Percentiles rank a stretch among this genome's conserved stretches.
phyloP scores from a whole-genome alignment of 1,140 invertebrate genomes.

The Papilio dardanus region DNA sequence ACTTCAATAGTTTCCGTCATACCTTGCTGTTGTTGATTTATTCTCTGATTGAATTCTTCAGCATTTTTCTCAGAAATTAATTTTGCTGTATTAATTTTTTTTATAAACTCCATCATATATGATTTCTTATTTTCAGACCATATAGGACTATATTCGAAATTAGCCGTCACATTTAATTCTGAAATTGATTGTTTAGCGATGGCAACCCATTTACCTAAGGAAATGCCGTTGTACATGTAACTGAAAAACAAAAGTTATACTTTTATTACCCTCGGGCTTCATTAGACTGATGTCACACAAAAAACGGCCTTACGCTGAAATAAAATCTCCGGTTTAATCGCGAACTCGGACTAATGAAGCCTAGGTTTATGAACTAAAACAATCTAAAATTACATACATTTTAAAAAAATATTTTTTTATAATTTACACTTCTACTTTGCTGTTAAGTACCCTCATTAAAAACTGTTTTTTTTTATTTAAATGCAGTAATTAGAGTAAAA shows the following conservation, averaged over 20 bases:
- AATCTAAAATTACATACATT: too few species aligned
- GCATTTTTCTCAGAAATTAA: slow-evolving; percentile 57
- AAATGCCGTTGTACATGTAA: slow-evolving; percentile 76
- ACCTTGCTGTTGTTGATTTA: slow-evolving; percentile 61
- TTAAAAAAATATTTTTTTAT: not conserved
- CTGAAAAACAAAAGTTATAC: slow-evolving; percentile 64
- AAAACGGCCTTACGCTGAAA: too few species aligned
- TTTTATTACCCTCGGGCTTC: not conserved
- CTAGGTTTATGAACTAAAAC: too few species aligned
- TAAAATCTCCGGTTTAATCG: too few species aligned
- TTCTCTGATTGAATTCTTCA: slow-evolving; percentile 57
- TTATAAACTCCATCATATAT: slow-evolving; percentile 59
- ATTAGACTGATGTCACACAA: too few species aligned
- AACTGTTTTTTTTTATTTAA: too few species aligned
- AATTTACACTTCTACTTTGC: too few species aligned
- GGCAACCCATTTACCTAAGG: slow-evolving; percentile 69
- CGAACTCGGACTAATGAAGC: too few species aligned
- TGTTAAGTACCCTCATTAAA: too few species aligned
- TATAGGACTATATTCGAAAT: slow-evolving; percentile 69
- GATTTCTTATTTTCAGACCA: slow-evolving; percentile 66
- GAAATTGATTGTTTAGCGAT: slow-evolving; percentile 73
- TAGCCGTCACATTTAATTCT: slow-evolving; percentile 64
- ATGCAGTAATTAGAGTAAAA: too few species aligned
- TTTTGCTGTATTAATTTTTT: slow-evolving; percentile 64
- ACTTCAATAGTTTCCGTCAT: slow-evolving; percentile 24